Evolutionary conservation across 2,113 vertebrate genomes (phyloP).

Genomic region (Excalfactoria chinensis): DNA sequence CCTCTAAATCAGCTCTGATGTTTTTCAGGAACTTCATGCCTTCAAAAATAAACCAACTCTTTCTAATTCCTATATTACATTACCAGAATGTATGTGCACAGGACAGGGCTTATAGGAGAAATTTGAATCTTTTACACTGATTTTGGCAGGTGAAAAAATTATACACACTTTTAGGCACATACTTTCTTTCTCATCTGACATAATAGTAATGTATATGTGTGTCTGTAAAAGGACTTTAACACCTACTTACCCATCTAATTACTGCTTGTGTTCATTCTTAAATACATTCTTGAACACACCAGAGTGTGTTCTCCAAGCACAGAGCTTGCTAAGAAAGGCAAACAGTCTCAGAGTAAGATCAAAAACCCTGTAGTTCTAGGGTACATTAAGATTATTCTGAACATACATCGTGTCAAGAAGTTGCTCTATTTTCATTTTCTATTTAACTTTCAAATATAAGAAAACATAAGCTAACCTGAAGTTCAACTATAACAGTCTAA

Average conservation of each 20-base stretch:
- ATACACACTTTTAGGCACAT: not conserved
- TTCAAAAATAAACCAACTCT: not conserved
- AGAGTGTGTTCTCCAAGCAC: not conserved
- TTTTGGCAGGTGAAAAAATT: not conserved
- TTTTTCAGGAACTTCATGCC: not conserved
- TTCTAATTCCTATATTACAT: not conserved
- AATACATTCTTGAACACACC: not conserved
- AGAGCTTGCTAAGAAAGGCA: not conserved
- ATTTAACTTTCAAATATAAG: not conserved
- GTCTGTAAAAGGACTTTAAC: not conserved
- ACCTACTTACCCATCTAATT: not conserved
- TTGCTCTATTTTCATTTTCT: not conserved
- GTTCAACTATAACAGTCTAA: not conserved
- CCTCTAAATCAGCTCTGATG: not conserved
- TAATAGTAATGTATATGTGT: not conserved
- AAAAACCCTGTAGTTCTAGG: not conserved
- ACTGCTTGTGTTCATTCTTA: rapidly evolving
- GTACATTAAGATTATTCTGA: not conserved
- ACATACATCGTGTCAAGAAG: not conserved
- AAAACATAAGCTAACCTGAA: not conserved
- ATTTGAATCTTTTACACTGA: not conserved
- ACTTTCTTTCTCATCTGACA: not conserved
- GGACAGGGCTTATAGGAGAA: not conserved
- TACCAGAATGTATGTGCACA: not conserved
- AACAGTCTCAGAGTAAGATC: not conserved